phyloP scores from a whole-genome alignment of 2,797 vertebrate species.

The Sebastes flavidus region DNA sequence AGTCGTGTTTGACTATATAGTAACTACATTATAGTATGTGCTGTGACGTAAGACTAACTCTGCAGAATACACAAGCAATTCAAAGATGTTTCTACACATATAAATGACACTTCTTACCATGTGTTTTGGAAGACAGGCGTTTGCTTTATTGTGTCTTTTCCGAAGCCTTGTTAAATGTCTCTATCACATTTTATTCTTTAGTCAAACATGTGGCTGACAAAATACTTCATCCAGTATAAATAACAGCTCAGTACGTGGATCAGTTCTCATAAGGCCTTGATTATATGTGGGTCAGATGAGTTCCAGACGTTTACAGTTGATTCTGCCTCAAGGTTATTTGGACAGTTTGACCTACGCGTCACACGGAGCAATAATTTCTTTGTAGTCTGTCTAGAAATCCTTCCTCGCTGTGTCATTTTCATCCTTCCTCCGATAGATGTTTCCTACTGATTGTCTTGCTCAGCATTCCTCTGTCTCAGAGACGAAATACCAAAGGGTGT shows the following conservation, averaged over 20 bases:
- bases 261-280: conserved; percentile 15
- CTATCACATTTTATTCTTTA: conserved; percentile 7
- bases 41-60: neutral
- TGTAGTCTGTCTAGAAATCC: conserved; percentile 24
- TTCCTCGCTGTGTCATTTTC: conserved; percentile 15
- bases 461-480: neutral
- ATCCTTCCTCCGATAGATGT: conserved; percentile 24
- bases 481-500: conserved; percentile 37
- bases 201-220: neutral
- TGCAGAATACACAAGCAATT: neutral
- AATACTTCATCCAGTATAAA: conserved; percentile 29
- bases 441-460: conserved; percentile 23
- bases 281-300: conserved; percentile 48
- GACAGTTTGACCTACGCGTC: neutral
- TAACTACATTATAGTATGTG: neutral
- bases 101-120: neutral
- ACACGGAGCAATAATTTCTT: conserved; percentile 10
- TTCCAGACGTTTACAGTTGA: conserved; percentile 14
- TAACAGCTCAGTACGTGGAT: conserved; percentile 12
- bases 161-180: neutral
- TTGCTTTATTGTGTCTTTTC: neutral
- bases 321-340: neutral
- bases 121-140: neutral
- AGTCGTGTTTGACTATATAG: neutral
- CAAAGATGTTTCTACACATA: neutral